Evolutionary conservation across 2,797 vertebrate species (phyloP).

Genomic region (Margarornis squamiger): DNA sequence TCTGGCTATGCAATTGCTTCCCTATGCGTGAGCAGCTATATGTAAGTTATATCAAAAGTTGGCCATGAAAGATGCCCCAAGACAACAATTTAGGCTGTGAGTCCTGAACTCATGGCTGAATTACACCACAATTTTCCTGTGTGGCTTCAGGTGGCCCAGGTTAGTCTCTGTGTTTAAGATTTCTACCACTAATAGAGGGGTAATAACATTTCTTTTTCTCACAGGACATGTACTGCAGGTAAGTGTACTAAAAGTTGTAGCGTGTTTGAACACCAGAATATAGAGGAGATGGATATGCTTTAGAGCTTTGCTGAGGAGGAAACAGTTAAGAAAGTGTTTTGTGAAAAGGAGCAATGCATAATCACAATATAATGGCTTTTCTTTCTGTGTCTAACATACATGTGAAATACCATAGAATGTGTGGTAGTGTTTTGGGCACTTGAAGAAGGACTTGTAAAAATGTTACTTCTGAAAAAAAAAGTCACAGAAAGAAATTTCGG

Average conservation of each 20-base stretch:
- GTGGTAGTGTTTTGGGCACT: neutral
- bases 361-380: neutral
- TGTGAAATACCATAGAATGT: neutral
- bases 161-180: neutral
- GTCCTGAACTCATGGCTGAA: neutral
- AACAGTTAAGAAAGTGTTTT: neutral
- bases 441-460: neutral
- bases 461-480: neutral
- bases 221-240: neutral
- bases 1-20: neutral
- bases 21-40: neutral
- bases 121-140: neutral
- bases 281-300: neutral
- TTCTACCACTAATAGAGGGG: neutral
- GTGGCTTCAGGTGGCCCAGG: neutral
- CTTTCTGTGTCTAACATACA: neutral
- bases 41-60: neutral
- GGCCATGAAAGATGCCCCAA: neutral
- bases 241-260: neutral
- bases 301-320: neutral
- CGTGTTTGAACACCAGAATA: neutral
- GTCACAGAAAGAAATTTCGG: neutral
- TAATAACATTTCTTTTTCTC: neutral
- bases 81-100: neutral
- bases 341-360: neutral